Evolutionary conservation across 2,113 vertebrate species (phyloP), one percentile per base, ranked within the genome.

Genomic region (Synodontis membranacea): DNA sequence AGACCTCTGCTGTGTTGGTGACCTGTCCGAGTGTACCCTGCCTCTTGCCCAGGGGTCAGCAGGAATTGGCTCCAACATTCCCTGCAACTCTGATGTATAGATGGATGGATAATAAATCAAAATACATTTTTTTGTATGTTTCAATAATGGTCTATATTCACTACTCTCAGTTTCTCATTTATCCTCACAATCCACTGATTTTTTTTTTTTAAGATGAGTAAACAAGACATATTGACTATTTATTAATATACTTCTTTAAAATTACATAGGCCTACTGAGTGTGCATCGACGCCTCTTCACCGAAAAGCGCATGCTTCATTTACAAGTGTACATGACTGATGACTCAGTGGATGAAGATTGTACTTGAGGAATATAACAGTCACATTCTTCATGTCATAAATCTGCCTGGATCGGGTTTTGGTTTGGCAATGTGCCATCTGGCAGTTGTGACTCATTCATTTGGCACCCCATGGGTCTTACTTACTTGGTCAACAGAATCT

Each of bases 401-500:
- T 72, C 37, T 72, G 70, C 21, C 28, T 44, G 39, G 39, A 44
- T 46, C 44, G 70, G 72, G 72, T 75, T 72, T 78, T 34, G 19
- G 31, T 23, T 79, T 79, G 76, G 50, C 21, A 2, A 79, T 21
- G 37, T 79, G 76, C 76, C 76, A 79, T 79, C 31, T 54, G 50
- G 50, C 4, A 21, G 19, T 31, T 56, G n/a, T 54, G 31, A 79
- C 5, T 75, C 72, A 75, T 19, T 78, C 0, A 52, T 52, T 52
- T 52, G 50, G 50, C 31, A 79, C 48, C 19, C 2, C 14, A 37
- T 52, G 14, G 46, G 28, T 37, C 76, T 56, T 79, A n/a, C 23
- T 75, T 42, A 75, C 25, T 75, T 15, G 46, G 42, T 75, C 34
- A 75, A 46, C 39, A 75, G 72, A 75, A 75, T 75, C 25, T 46